Percentiles rank a stretch among this genome's conserved stretches.
Evolutionary conservation across 2,113 vertebrate genomes (phyloP).

Genomic region (Pachyramphus minor): DNA sequence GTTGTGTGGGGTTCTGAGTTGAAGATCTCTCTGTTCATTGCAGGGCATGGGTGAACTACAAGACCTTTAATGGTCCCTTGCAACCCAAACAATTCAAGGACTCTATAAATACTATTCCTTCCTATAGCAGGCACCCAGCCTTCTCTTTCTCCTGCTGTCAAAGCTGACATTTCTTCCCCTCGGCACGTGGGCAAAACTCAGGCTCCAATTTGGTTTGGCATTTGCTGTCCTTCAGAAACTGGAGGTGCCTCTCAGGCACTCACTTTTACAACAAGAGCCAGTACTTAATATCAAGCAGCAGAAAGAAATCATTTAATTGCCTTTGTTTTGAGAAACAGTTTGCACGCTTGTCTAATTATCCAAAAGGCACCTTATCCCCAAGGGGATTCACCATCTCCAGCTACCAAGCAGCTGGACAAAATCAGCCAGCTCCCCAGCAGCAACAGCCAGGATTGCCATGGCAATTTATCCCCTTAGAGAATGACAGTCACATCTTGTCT

Average conservation of each 20-base stretch:
- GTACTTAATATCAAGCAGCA: background rate
- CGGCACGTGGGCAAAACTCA: background rate
- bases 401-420: background rate
- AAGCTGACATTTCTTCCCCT: background rate
- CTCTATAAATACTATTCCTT: background rate
- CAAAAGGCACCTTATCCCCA: background rate
- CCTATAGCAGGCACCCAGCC: rapidly evolving
- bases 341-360: background rate
- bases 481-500: background rate
- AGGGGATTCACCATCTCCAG: background rate
- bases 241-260: background rate
- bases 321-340: background rate
- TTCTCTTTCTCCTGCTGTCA: background rate
- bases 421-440: background rate
- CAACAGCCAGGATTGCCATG: background rate
- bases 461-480: background rate
- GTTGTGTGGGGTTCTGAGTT: too few relatives aligned
- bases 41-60: background rate
- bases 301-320: background rate
- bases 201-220: background rate
- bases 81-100: background rate
- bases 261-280: background rate
- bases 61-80: background rate
- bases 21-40: background rate
- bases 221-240: background rate